Percentiles rank a stretch among this genome's conserved stretches.
These are phyloP conservation scores for Nemapogon koenigi DNA, from an alignment of 2,888 invertebrate genomes.

Conservation along the genomic window DNA sequence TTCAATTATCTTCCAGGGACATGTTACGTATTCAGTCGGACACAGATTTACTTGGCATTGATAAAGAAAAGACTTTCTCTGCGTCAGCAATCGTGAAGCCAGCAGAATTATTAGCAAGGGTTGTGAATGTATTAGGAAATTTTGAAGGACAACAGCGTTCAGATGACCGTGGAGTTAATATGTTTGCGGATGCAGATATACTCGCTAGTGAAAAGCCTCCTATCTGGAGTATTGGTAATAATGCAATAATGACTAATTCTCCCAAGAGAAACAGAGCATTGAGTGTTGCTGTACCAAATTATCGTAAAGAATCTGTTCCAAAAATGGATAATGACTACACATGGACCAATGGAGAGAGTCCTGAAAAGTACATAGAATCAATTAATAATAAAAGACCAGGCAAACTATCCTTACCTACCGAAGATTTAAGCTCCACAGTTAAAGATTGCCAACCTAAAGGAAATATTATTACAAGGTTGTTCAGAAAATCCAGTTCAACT, in stretches of 20 bases:
- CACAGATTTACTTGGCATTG: conserved; percentile 78
- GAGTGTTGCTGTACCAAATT: conserved; percentile 63
- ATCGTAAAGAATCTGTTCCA: conserved; percentile 42
- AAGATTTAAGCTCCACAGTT: background rate
- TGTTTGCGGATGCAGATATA: conserved; percentile 78
- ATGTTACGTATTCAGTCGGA: conserved; percentile 77
- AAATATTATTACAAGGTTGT: conserved; percentile 31
- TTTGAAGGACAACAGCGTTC: conserved; percentile 50
- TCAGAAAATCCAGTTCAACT: conserved; percentile 35
- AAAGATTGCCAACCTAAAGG: conserved; percentile 29
- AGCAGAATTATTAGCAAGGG: conserved; percentile 75
- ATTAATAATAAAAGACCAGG: conserved; percentile 42
- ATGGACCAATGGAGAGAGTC: conserved; percentile 73
- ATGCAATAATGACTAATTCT: conserved; percentile 32
- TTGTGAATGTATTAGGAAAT: conserved; percentile 78
- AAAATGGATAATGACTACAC: conserved; percentile 63
- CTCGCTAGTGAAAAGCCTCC: conserved; percentile 70
- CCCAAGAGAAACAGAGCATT: conserved; percentile 65
- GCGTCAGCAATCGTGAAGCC: conserved; percentile 76
- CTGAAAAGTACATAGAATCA: conserved; percentile 64
- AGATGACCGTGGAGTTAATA: conserved; percentile 65
- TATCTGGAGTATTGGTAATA: conserved; percentile 62
- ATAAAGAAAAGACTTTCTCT: conserved; percentile 78
- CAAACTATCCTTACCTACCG: conserved; percentile 42
- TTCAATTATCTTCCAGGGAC: conserved; percentile 47